Evolutionary conservation across 1,140 invertebrate species (phyloP).

Genomic region (Drosophila obscura): DNA sequence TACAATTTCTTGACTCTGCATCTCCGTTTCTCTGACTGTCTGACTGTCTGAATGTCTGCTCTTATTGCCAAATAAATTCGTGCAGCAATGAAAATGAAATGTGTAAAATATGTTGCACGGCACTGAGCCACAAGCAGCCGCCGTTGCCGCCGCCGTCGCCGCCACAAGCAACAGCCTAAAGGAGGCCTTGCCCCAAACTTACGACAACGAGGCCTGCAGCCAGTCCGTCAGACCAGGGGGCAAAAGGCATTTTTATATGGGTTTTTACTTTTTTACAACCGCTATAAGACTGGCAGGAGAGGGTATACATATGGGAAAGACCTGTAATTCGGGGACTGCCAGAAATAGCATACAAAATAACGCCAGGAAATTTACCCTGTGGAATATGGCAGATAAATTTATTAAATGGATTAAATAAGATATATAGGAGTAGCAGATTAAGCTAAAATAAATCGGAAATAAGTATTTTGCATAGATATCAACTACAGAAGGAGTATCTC

Average conservation of each 20-base stretch:
- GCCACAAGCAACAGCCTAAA: slow-evolving; percentile 35
- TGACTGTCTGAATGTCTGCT: slow-evolving; percentile 50
- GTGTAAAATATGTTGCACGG: slow-evolving; percentile 78
- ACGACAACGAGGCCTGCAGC: slow-evolving; percentile 16
- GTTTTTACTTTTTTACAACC: slow-evolving; percentile 60
- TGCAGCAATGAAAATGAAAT: slow-evolving; percentile 79
- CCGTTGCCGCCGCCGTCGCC: not conserved
- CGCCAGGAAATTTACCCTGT: too few relatives aligned
- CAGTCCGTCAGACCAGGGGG: slow-evolving; percentile 8
- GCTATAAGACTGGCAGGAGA: not conserved
- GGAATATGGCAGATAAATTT: too few relatives aligned
- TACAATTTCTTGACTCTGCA: slow-evolving; percentile 62
- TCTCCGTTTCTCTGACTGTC: slow-evolving; percentile 16
- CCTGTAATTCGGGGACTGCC: too few relatives aligned
- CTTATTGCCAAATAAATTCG: slow-evolving; percentile 81
- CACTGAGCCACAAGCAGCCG: slow-evolving; percentile 40
- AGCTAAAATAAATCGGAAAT: too few relatives aligned
- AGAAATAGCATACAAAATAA: too few relatives aligned
- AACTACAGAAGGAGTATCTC: too few relatives aligned
- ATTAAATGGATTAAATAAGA: too few relatives aligned
- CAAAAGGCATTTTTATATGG: slow-evolving; percentile 64
- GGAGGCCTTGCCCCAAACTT: slow-evolving; percentile 55
- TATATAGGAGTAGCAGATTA: too few relatives aligned
- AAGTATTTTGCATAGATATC: too few relatives aligned
- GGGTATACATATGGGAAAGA: too few relatives aligned